Evolutionary conservation across 1,140 invertebrate genomes (phyloP).

Genomic region (Elymnias hypermnestra): DNA sequence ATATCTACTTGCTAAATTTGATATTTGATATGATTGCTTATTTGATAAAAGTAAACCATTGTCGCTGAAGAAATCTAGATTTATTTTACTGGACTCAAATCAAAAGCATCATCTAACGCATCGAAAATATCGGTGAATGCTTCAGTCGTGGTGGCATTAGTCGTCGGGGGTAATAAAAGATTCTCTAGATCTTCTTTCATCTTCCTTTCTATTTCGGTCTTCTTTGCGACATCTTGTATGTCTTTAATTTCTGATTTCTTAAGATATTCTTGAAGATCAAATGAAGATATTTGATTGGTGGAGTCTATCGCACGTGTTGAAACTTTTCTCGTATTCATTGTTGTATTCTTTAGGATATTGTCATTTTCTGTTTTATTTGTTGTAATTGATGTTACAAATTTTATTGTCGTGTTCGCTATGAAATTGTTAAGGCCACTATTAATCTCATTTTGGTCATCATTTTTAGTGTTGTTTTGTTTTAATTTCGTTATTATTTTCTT

Average conservation of each 20-base stretch:
- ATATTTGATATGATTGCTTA: no score
- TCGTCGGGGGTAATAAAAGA: conserved; percentile 7
- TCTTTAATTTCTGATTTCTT: conserved; percentile 10
- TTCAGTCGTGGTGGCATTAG: conserved; percentile 7
- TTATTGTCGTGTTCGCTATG: no score
- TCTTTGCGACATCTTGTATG: conserved; percentile 8
- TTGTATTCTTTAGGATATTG: no score
- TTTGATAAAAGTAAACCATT: no score
- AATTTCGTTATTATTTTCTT: no score
- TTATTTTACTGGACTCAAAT: conserved; percentile 3
- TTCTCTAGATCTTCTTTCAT: conserved; percentile 24
- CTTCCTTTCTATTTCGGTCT: conserved; percentile 14
- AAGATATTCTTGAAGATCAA: conserved; percentile 14
- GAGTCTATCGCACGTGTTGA: not conserved
- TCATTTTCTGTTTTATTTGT: no score
- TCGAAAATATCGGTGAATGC: conserved; percentile 20
- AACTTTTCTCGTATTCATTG: not conserved
- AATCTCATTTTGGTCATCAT: no score
- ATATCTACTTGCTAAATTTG: no score
- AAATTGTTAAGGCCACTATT: no score
- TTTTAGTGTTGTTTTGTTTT: no score
- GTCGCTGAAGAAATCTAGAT: no score
- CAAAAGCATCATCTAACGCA: conserved; percentile 25
- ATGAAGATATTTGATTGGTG: not conserved
- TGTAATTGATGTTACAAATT: no score